Evolutionary conservation across 2,797 vertebrate species (phyloP).

Genomic region (Coluber constrictor): DNA sequence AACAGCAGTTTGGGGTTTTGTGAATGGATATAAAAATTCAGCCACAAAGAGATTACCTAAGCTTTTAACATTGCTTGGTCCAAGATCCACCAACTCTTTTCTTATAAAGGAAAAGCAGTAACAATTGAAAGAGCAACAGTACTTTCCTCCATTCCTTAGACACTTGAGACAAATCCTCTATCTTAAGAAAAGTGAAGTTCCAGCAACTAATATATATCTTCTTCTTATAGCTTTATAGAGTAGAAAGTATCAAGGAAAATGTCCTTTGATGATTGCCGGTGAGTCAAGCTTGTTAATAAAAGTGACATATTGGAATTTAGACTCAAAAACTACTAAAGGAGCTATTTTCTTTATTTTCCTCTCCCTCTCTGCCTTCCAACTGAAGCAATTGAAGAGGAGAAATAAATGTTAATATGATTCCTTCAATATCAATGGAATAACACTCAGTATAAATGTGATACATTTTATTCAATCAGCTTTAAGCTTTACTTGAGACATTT

Average conservation of each 20-base stretch:
- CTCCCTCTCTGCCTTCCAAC: neutral
- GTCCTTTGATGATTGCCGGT: neutral
- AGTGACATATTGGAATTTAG: neutral
- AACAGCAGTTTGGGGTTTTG: neutral
- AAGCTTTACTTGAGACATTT: conserved; percentile 48
- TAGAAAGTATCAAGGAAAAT: neutral
- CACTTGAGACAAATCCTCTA: neutral
- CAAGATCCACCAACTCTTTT: neutral
- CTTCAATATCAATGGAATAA: conserved; percentile 20
- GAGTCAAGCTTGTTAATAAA: conserved; percentile 5
- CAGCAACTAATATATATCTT: neutral
- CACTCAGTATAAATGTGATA: conserved; percentile 29
- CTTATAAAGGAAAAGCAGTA: neutral
- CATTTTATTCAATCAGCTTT: conserved; percentile 48
- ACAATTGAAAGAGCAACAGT: neutral
- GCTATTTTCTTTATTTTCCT: neutral
- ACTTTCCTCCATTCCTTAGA: neutral
- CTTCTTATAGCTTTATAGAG: neutral
- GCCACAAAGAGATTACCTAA: neutral
- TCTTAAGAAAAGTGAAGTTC: neutral
- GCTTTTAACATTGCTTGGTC: neutral
- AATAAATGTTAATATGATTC: conserved; percentile 12
- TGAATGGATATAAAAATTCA: neutral
- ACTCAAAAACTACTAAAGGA: neutral
- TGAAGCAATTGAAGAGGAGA: conserved; percentile 6